Evolutionary conservation across 2,888 invertebrate species (phyloP).

Genomic region (Ceramica pisi): DNA sequence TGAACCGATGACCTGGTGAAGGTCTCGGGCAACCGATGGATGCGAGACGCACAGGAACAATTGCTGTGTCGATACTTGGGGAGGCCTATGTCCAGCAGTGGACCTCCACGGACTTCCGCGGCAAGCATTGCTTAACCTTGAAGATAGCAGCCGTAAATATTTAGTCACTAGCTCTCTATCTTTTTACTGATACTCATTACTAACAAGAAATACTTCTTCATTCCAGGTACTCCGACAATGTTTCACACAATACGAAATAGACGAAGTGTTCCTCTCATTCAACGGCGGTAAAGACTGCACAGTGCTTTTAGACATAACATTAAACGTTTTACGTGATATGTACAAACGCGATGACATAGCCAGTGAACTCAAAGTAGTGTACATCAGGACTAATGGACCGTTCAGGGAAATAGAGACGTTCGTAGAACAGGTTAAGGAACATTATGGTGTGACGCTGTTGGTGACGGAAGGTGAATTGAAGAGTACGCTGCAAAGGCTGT

Average conservation of each 20-base stretch:
- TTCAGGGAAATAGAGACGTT: constrained; percentile 97
- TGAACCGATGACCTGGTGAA: too few relatives aligned
- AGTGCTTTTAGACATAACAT: constrained; percentile 92
- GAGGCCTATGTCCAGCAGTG: too few relatives aligned
- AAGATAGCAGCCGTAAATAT: too few relatives aligned
- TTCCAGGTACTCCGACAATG: constrained; percentile 92
- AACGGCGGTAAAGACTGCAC: constrained; percentile 99
- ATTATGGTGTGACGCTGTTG: constrained; percentile 94
- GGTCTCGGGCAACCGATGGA: too few relatives aligned
- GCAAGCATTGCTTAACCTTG: too few relatives aligned
- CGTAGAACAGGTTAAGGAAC: constrained; percentile 92
- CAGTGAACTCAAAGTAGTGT: constrained; percentile 93
- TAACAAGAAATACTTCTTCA: constrained; percentile 14
- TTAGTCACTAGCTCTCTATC: too few relatives aligned
- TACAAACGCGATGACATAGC: constrained; percentile 77
- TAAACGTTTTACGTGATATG: constrained; percentile 77
- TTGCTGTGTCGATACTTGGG: too few relatives aligned
- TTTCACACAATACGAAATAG: constrained; percentile 91
- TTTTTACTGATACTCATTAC: not conserved
- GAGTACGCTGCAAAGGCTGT: constrained; percentile 92
- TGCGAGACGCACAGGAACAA: too few relatives aligned
- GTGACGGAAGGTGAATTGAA: constrained; percentile 94
- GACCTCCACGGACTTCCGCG: too few relatives aligned
- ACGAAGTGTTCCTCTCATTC: constrained; percentile 97
- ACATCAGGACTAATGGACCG: constrained; percentile 94